These are phyloP conservation scores for Pangasius macronema DNA, from an alignment of 2,797 vertebrate species.

Conservation along the genomic window DNA sequence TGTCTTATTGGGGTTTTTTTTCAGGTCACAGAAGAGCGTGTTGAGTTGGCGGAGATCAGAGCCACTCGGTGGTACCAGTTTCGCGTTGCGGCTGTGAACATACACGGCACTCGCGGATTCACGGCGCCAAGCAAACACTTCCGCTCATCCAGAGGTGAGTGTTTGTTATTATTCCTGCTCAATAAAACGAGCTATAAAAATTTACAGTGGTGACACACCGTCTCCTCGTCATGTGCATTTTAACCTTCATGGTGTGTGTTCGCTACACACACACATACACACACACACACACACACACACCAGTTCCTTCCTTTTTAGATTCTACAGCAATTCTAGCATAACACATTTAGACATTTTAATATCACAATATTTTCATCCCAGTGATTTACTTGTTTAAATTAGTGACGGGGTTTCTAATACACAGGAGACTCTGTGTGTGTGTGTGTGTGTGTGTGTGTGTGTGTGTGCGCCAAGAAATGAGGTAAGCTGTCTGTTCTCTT, in stretches of 20 bases:
- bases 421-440: neutral
- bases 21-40: slow-evolving; percentile 88
- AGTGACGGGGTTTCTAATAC: slow-evolving; percentile 59
- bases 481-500: slow-evolving; percentile 60
- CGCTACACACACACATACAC: neutral
- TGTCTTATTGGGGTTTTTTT: neutral
- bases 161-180: slow-evolving; percentile 18
- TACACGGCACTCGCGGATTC: slow-evolving; percentile 94
- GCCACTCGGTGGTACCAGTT: slow-evolving; percentile 98
- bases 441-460: neutral
- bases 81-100: slow-evolving; percentile 91
- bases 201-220: neutral
- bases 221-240: neutral
- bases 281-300: neutral
- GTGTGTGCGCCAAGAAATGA: slow-evolving; percentile 26
- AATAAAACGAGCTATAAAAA: neutral
- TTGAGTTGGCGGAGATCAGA: slow-evolving; percentile 83
- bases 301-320: neutral
- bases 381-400: neutral
- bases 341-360: neutral
- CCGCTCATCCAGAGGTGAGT: slow-evolving; percentile 89
- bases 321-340: neutral
- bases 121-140: slow-evolving; percentile 97
- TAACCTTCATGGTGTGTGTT: neutral
- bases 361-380: neutral